Percentiles rank a stretch among this genome's conserved stretches.
Conservation (phyloP, 2,113 vertebrate genomes). For the Calcarius ornatus region DNA sequence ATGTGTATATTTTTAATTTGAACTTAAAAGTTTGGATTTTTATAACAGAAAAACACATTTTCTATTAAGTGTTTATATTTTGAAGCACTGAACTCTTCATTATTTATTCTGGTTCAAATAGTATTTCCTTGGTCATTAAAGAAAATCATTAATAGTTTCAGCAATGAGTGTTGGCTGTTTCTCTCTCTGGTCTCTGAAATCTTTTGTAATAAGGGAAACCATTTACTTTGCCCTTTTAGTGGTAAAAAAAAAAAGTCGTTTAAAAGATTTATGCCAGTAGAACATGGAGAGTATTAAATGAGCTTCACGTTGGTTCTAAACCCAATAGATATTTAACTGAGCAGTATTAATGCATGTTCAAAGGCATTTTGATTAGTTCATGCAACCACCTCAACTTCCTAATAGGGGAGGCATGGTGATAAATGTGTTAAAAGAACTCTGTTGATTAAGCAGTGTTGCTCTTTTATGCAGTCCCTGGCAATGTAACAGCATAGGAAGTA, state of each 20-base stretch:
- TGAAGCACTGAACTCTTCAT: not conserved
- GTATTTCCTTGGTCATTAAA: not conserved
- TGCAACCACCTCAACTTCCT: not conserved
- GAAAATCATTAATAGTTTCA: not conserved
- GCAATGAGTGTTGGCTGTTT: not conserved
- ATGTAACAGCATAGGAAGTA: not conserved
- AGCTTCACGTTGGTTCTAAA: not conserved
- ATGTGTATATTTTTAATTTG: not conserved
- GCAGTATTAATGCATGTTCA: not conserved
- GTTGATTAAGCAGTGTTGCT: not conserved
- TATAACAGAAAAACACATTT: not conserved
- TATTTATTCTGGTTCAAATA: not conserved
- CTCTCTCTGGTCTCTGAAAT: not conserved
- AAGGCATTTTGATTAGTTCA: not conserved
- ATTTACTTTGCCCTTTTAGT: not conserved
- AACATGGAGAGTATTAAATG: not conserved
- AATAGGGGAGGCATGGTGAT: not conserved
- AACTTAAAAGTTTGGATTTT: not conserved
- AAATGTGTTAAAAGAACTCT: not conserved
- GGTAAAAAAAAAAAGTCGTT: not conserved
- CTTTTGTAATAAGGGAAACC: not conserved
- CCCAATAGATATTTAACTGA: not conserved
- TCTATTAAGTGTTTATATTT: not conserved
- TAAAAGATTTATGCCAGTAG: not conserved
- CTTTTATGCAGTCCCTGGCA: not conserved